Conservation (phyloP, 1,140 invertebrate genomes). For the Brachionus sp. region DNA sequence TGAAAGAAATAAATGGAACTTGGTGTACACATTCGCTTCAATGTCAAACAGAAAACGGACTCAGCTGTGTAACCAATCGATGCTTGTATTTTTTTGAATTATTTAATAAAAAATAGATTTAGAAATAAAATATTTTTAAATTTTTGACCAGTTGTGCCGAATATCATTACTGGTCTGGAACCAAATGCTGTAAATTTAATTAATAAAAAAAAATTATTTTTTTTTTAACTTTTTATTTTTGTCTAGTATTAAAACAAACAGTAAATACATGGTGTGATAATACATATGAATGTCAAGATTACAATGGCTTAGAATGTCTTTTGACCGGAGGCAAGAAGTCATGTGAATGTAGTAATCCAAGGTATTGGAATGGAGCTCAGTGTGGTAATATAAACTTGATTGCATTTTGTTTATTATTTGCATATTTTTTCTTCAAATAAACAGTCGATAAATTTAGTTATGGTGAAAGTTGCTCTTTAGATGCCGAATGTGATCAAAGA, state of each 20-base stretch:
- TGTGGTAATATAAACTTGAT: not conserved
- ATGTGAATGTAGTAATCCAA: not conserved
- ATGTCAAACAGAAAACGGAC: constrained; percentile 31
- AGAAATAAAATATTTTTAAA: not conserved
- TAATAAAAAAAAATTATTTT: no score
- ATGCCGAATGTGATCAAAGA: not conserved
- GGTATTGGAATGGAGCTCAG: constrained; percentile 11
- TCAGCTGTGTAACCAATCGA: constrained; percentile 4
- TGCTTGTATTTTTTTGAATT: not conserved
- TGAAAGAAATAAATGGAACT: constrained; percentile 26
- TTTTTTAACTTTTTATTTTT: not conserved
- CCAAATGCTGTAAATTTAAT: constrained; percentile 4
- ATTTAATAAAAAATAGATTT: not conserved
- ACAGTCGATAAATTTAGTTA: not conserved
- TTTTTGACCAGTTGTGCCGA: not conserved
- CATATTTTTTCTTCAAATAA: not conserved
- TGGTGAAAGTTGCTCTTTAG: not conserved
- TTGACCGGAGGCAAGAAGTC: not conserved
- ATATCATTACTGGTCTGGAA: constrained; percentile 11
- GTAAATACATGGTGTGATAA: not conserved
- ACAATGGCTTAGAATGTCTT: constrained; percentile 8
- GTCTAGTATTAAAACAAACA: not conserved
- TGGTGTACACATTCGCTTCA: not conserved
- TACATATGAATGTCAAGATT: constrained; percentile 35
- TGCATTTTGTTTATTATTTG: not conserved